A percentile compares a stretch with the other conserved stretches of the same genome.
Conservation (phyloP, 64 coral and sea anemone species). For the Montipora cactus region DNA sequence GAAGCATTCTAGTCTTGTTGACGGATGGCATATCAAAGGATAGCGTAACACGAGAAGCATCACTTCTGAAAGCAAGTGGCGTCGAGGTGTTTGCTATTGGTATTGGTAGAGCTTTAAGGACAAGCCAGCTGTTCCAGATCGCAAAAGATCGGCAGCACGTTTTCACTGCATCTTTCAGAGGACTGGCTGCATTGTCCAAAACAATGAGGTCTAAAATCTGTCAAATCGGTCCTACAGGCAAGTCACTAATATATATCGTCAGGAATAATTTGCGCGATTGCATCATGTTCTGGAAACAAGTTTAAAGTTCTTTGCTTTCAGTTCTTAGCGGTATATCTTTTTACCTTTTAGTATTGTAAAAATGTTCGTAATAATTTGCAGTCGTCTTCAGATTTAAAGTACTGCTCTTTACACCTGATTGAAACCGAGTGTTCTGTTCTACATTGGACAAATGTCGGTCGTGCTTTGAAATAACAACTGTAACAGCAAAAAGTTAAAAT, state of each 20-base stretch:
- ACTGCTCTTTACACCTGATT: too few relatives aligned
- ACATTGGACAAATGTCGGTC: too few relatives aligned
- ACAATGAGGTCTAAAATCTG: conserved; percentile 35
- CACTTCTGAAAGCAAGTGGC: background rate
- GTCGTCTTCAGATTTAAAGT: too few relatives aligned
- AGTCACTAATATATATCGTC: background rate
- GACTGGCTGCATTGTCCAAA: conserved; percentile 23
- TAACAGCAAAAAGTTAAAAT: too few relatives aligned
- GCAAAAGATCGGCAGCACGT: conserved; percentile 8
- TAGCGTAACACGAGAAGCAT: conserved; percentile 18
- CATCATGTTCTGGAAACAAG: too few relatives aligned
- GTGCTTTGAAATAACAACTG: too few relatives aligned
- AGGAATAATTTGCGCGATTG: too few relatives aligned
- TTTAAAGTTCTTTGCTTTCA: too few relatives aligned
- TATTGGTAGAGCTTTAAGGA: conserved; percentile 52
- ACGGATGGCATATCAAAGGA: conserved; percentile 77
- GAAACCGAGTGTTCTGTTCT: too few relatives aligned
- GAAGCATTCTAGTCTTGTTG: conserved; percentile 46
- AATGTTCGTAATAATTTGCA: too few relatives aligned
- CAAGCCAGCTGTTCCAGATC: conserved; percentile 33
- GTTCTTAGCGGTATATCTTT: too few relatives aligned
- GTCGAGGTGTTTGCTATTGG: conserved; percentile 64
- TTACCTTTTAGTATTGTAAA: too few relatives aligned
- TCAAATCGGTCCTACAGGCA: conserved; percentile 26
- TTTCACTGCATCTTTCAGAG: conserved; percentile 43